Conservation (phyloP, 1,140 invertebrate species). For the Calosoma granatense region DNA sequence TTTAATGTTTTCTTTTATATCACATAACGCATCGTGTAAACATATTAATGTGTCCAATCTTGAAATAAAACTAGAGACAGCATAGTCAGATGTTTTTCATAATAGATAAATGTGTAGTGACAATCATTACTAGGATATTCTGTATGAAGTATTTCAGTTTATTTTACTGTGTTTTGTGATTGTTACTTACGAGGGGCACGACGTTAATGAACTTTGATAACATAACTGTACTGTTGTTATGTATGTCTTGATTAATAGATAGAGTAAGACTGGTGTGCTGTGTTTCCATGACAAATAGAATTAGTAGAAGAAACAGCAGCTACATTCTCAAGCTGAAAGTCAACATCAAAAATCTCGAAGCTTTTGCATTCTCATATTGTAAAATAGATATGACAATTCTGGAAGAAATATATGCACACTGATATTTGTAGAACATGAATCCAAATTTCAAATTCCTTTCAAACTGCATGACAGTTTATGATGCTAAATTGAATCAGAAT, state of each 20-base stretch:
- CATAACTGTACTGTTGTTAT: no score
- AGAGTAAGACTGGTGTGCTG: conserved; percentile 12
- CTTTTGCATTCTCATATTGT: background rate
- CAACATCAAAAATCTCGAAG: background rate
- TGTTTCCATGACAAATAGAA: conserved; percentile 13
- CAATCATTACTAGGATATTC: no score
- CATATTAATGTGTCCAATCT: conserved; percentile 15
- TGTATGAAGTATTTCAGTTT: no score
- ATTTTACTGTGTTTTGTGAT: no score
- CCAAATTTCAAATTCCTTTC: conserved; percentile 13
- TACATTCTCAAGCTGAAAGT: background rate
- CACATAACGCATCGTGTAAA: conserved; percentile 14
- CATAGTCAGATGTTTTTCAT: background rate
- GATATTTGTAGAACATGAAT: conserved; percentile 11
- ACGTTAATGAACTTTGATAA: background rate
- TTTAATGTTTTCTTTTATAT: conserved; percentile 14
- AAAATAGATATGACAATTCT: no score
- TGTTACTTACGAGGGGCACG: background rate
- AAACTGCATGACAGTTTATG: conserved; percentile 4
- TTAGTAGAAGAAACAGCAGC: conserved; percentile 9
- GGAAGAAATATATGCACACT: no score
- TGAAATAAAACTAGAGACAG: background rate
- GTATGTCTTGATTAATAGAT: no score
- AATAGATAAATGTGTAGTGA: no score
- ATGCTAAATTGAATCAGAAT: no score